Base-by-base conservation (phyloP, 2,888 invertebrate species). In the Eristalis pertinax region DNA sequence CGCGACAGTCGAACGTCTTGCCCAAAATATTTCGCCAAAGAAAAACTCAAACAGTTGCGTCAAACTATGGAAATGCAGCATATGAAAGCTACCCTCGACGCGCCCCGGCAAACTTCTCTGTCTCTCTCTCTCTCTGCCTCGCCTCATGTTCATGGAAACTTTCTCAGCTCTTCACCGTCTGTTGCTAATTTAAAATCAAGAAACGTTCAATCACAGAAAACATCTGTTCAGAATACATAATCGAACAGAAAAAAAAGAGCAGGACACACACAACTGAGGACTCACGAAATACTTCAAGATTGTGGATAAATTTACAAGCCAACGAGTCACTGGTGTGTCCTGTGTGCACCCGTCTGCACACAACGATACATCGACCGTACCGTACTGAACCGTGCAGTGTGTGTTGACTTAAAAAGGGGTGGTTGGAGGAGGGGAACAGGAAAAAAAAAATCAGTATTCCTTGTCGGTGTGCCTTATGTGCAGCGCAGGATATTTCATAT, bases 161-260 rank as follows among this genome's bases (percentile, higher is more conserved):
- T 67, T 69, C 79, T 76, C 29, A 8, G n/a, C 1, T n/a, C 67
- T 65, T 65, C 60, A 70, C 72, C 79, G 72, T 83, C 75, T 43
- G 50, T 50, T 50, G 80, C 76, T 87, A 72, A 84, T 87, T 84
- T 87, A 87, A 87, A 87, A 87, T 84, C 87, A 87, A 83, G 76
- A 69, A 84, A 80, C 87, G 87, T 87, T 87, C 87, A 87, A 84
- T 83, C 87, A 84, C 76, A 76, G 87, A 80, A 87, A 84, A 84
- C 87, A 87, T 84, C 84, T 87, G 87, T 80, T 69, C 64, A 29
- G 87, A 84, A 87, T 85, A 86, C 85, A 73, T 76, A 81, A 85
- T 79, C 60, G 32, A 32, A 32, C 32, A 32, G 8, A 32, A 32
- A 32, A 32, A 63, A 24, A 82, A 65, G 4, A 26, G 1, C 26